phyloP scores from a whole-genome alignment of 1,140 invertebrate genomes.

The Diachasma alloeum region DNA sequence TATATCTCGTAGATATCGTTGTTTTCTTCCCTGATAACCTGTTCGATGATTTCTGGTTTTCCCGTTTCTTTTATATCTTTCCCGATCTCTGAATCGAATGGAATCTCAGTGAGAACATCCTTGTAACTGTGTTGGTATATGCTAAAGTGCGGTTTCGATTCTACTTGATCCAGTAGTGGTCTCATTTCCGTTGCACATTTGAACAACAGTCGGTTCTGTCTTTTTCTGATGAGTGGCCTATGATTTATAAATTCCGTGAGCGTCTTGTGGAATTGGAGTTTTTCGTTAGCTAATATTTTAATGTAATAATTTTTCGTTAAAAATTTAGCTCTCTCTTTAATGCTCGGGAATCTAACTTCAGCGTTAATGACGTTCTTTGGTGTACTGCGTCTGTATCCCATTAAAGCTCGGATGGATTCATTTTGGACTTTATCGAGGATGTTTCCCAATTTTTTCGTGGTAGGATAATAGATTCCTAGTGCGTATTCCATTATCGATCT shows the following conservation, averaged over 20 bases:
- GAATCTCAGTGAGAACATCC: not conserved
- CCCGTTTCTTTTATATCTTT: not conserved
- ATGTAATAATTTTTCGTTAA: not conserved
- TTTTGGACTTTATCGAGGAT: not conserved
- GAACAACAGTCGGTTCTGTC: not conserved
- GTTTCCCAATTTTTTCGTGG: not conserved
- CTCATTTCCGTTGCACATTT: not conserved
- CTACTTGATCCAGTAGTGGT: not conserved
- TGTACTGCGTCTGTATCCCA: not conserved
- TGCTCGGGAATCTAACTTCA: not conserved
- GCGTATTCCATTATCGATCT: conserved; percentile 20
- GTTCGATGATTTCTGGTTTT: not conserved
- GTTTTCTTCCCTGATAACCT: not conserved
- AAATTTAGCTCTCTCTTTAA: not conserved
- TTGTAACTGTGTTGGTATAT: not conserved
- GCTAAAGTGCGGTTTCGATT: not conserved
- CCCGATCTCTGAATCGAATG: not conserved
- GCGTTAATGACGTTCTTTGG: not conserved
- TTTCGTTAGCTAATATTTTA: not conserved
- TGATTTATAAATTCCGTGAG: not conserved
- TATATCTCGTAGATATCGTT: not conserved
- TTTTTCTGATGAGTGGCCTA: not conserved
- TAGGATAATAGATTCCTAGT: not conserved
- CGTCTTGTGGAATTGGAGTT: not conserved
- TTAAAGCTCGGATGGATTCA: no score